Percentiles rank a stretch among this genome's conserved stretches.
Conservation (phyloP, 2,888 invertebrate genomes). For the Nemurella pictetii region DNA sequence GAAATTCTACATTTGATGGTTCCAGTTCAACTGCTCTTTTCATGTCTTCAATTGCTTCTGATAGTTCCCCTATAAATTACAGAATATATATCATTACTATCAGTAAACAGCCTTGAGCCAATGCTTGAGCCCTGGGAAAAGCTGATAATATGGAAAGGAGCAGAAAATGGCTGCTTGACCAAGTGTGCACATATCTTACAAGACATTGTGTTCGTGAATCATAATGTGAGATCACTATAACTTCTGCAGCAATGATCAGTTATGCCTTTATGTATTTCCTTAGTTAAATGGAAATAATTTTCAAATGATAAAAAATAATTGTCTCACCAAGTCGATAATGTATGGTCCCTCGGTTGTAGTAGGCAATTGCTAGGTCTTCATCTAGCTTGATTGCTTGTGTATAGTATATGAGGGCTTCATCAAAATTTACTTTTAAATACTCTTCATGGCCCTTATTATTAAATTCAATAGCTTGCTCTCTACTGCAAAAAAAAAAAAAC, state of each 20-base stretch:
- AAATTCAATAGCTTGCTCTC: conserved; percentile 43
- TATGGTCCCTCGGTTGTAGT: conserved; percentile 53
- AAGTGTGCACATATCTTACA: no score
- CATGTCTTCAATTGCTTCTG: conserved; percentile 45
- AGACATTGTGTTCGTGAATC: no score
- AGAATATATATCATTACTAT: background rate
- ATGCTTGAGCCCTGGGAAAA: no score
- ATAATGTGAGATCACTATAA: no score
- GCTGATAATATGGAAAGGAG: no score
- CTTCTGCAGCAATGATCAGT: no score
- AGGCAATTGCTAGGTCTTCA: conserved; percentile 46
- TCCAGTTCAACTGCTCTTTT: conserved; percentile 43
- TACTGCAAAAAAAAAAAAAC: conserved; percentile 24
- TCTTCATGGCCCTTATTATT: conserved; percentile 51
- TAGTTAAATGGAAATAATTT: no score
- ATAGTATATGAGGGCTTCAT: conserved; percentile 51
- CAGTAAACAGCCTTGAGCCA: no score
- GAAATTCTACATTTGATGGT: conserved; percentile 44
- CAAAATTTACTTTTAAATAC: conserved; percentile 52
- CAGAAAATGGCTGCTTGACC: no score
- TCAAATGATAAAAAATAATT: background rate
- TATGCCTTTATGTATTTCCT: no score
- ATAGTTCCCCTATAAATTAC: conserved; percentile 43
- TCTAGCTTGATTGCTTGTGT: conserved; percentile 47
- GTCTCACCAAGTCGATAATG: conserved; percentile 51